Base-by-base conservation (phyloP, 2,797 vertebrate species). In the Sebastolobus altivelis region DNA sequence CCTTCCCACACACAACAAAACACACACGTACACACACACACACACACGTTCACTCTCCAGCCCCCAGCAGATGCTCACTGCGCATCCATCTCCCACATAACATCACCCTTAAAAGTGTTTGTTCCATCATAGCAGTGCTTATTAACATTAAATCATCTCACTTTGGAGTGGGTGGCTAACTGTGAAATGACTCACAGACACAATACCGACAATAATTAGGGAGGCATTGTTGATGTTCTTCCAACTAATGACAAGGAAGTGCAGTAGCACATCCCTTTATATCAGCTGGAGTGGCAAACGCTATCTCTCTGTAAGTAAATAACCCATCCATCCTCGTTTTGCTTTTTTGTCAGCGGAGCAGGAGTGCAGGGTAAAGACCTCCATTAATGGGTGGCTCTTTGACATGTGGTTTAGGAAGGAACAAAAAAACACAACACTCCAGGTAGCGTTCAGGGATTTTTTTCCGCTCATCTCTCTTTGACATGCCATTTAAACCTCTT, bases 131-230 rank as follows among this genome's bases (percentile, higher is more conserved):
- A 83, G 63, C 75, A 7, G 11, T 37, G 70, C 87, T 92, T 88
- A 91, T 92, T 89, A 88, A 81, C 87, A 92, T 92, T 84, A 91
- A 89, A 89, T 91, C 84, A 83, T 81, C 58, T 74, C 43, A 70
- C 75, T 71, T 33, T 83, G 81, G 89, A 91, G 92, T 91, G 89
- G 89, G 92, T 86, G 90, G 88, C 72, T 91, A 84, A 85, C 88
- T 89, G 87, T 83, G 81, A 90, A 92, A 91, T 93, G 86, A 88
- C 82, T 90, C 85, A 88, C 69, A 86, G 69, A 81, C 72, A 88
- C 81, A 92, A 88, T 84, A 87, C 75, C 79, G 83, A 79, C 88
- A 90, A 87, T 88, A 89, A 94, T 95, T 91, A 94, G 80, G 72
- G 46, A 85, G 81, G 66, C 46, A 87, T 78, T 92, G 91, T 90